These are phyloP conservation scores for Sebastes vulpes DNA, from an alignment of 2,797 vertebrate species.

Conservation along the genomic window DNA sequence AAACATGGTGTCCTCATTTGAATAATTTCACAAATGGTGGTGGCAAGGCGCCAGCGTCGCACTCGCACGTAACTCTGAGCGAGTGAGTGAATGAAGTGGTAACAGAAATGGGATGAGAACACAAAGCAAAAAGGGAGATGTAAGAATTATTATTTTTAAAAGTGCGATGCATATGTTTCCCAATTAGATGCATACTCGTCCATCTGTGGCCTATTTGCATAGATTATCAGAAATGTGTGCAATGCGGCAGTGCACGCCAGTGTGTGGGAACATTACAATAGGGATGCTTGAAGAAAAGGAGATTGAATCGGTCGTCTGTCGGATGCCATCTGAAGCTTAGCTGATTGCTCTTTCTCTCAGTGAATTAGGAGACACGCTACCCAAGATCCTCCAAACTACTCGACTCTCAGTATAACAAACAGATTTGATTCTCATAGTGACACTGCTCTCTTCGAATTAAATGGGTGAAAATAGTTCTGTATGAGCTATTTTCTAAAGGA, in stretches of 20 bases:
- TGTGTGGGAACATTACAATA: constrained; percentile 59
- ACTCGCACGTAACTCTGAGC: constrained; percentile 54
- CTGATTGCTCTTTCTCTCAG: constrained; percentile 79
- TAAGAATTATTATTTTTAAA: constrained; percentile 61
- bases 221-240: constrained; percentile 62
- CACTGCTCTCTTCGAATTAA: constrained; percentile 35
- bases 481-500: constrained; percentile 28
- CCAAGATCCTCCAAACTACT: constrained; percentile 67
- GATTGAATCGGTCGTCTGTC: constrained; percentile 59
- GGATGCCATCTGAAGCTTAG: constrained; percentile 71
- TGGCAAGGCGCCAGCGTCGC: constrained; percentile 57
- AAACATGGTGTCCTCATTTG: constrained; percentile 79
- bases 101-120: constrained; percentile 41
- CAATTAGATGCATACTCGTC: constrained; percentile 64
- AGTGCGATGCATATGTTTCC: constrained; percentile 65
- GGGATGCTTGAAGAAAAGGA: constrained; percentile 47
- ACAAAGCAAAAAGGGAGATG: constrained; percentile 19
- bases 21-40: constrained; percentile 81
- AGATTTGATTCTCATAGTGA: constrained; percentile 68
- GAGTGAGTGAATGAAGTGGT: constrained; percentile 58
- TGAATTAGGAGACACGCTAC: constrained; percentile 59
- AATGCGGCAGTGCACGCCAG: constrained; percentile 14
- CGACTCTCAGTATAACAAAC: constrained; percentile 71
- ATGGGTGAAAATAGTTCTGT: constrained; percentile 34
- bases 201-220: constrained; percentile 75